Evolutionary conservation across 2,113 vertebrate species (phyloP).

Genomic region (Phaethornis superciliosus): DNA sequence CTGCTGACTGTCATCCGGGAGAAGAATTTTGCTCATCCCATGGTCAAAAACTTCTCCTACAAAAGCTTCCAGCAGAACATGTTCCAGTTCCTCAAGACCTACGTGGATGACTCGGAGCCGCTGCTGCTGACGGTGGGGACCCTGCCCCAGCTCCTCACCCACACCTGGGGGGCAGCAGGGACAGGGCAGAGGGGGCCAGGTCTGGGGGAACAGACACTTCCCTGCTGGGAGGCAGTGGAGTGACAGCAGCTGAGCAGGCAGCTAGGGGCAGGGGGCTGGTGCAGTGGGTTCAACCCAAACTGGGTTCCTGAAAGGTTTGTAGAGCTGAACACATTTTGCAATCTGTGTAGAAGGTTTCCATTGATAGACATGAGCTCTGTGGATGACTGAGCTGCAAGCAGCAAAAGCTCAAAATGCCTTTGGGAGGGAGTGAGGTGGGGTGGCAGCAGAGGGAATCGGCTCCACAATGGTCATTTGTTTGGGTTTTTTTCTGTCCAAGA

Average conservation of each 20-base stretch:
- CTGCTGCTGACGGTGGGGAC: conserved; percentile 80
- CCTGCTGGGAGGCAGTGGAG: no score
- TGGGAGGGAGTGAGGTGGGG: not conserved
- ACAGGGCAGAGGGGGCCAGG: no score
- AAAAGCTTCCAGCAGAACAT: conserved; percentile 82
- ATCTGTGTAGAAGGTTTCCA: accelerated
- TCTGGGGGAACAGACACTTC: not conserved
- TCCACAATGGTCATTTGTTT: not conserved
- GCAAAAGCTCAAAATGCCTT: not conserved
- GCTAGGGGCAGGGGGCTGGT: not conserved
- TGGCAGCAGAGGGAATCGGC: accelerated
- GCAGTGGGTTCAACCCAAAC: not conserved
- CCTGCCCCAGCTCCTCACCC: no score
- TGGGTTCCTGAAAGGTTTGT: no score
- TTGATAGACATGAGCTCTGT: not conserved
- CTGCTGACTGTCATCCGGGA: conserved; percentile 78
- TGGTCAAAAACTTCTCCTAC: conserved; percentile 81
- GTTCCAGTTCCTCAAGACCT: conserved; percentile 77
- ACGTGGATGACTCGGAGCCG: conserved; percentile 73
- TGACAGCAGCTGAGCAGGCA: no score
- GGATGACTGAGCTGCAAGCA: accelerated
- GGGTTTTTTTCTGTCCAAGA: conserved; percentile 43
- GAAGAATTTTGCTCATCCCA: conserved; percentile 75
- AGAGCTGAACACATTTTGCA: accelerated
- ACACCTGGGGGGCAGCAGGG: no score